Evolutionary conservation across 2,113 vertebrate species (phyloP).

Genomic region (Vulpes lagopus): DNA sequence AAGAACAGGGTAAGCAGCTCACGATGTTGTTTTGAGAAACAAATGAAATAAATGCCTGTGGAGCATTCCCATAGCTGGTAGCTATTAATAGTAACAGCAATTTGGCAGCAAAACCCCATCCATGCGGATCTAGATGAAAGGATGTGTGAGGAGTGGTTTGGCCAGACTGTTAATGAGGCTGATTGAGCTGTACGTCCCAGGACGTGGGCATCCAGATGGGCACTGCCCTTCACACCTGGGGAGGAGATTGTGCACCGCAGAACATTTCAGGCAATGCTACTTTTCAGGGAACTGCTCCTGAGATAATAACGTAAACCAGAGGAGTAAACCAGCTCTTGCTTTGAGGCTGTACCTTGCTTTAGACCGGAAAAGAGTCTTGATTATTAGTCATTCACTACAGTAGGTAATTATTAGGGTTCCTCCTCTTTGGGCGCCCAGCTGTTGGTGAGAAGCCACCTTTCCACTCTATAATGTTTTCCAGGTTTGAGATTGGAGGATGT

Average conservation of each 20-base stretch:
- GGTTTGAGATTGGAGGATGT: background rate
- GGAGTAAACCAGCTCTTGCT: background rate
- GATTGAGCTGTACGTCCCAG: background rate
- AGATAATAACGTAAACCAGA: background rate
- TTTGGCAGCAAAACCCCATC: conserved; percentile 23
- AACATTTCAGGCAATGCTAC: no score
- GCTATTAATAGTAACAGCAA: conserved; percentile 60
- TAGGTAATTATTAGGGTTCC: background rate
- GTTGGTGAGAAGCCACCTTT: background rate
- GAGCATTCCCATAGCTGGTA: background rate
- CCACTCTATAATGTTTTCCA: background rate
- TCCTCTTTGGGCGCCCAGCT: background rate
- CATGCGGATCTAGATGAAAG: background rate
- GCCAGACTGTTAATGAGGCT: background rate
- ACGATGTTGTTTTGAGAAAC: background rate
- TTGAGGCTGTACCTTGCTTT: background rate
- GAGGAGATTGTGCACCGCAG: accelerated
- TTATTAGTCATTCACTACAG: background rate
- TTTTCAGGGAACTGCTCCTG: background rate
- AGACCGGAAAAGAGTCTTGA: background rate
- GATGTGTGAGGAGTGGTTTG: accelerated
- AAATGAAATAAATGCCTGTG: background rate
- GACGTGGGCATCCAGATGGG: background rate
- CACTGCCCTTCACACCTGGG: accelerated
- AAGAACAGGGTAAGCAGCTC: background rate